Evolutionary conservation across 1,140 invertebrate species (phyloP).

Genomic region (Brevipalpus yothersi): DNA sequence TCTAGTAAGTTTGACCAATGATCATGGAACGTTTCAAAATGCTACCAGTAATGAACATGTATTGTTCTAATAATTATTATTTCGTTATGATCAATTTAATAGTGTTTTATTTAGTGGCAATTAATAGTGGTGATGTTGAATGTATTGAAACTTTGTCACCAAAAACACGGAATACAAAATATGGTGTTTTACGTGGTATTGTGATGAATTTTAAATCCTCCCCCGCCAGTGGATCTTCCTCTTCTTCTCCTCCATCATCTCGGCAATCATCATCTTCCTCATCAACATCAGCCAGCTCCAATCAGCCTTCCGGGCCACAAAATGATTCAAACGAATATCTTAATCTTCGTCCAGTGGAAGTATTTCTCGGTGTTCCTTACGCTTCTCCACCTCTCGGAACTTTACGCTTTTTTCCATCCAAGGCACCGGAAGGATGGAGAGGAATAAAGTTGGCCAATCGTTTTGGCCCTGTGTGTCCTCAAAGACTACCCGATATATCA

Average conservation of each 20-base stretch:
- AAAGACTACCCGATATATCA: conserved; percentile 19
- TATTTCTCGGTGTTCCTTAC: conserved; percentile 43
- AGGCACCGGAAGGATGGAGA: conserved; percentile 49
- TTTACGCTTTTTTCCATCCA: conserved; percentile 35
- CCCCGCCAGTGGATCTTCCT: neutral
- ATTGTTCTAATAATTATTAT: too few species aligned
- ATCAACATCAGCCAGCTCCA: neutral
- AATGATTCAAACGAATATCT: conserved; percentile 19
- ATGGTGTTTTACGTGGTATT: conserved; percentile 63
- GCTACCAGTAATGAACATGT: too few species aligned
- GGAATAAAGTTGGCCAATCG: conserved; percentile 55
- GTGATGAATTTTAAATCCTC: conserved; percentile 37
- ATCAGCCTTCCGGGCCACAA: conserved; percentile 29
- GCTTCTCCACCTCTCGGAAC: conserved; percentile 45
- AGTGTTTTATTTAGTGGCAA: too few species aligned
- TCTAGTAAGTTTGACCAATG: too few species aligned
- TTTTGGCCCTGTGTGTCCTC: conserved; percentile 62
- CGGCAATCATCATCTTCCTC: neutral
- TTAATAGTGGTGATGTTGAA: neutral
- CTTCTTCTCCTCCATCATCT: conserved; percentile 34
- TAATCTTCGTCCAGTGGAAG: neutral
- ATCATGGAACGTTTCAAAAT: too few species aligned
- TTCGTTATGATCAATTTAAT: too few species aligned
- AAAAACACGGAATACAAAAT: conserved; percentile 58
- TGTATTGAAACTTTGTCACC: conserved; percentile 15